These are phyloP conservation scores for Ornithoptera priamus DNA, from an alignment of 2,888 invertebrate genomes.

Conservation along the genomic window DNA sequence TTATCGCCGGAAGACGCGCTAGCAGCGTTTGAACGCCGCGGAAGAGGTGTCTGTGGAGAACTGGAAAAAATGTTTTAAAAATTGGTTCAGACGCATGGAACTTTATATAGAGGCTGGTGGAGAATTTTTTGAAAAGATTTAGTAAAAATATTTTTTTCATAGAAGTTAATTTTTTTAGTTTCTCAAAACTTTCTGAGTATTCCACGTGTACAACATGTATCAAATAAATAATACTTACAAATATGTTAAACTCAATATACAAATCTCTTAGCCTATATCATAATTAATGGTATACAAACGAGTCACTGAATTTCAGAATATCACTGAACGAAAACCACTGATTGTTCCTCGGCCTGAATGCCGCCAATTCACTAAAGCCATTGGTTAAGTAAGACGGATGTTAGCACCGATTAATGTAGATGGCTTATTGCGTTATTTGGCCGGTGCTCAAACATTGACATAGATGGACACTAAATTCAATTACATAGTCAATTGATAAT, in stretches of 20 bases:
- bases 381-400: conserved; percentile 21
- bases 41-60: no score
- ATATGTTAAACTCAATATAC: not conserved
- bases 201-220: no score
- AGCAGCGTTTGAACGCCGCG: no score
- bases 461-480: conserved; percentile 5
- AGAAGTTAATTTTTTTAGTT: no score
- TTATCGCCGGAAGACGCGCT: no score
- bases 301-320: conserved; percentile 1
- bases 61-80: no score
- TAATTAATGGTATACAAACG: not conserved
- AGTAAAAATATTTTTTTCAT: no score
- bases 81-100: no score
- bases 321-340: conserved; percentile 1
- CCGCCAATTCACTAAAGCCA: conserved; percentile 13
- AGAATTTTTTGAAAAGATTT: no score
- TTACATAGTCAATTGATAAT: not conserved
- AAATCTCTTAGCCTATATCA: not conserved
- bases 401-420: conserved; percentile 17
- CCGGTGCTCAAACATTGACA: conserved; percentile 14
- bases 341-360: conserved; percentile 2
- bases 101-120: no score
- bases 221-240: not conserved
- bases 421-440: conserved; percentile 22
- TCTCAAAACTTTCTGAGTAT: no score